Evolutionary conservation across 2,113 vertebrate genomes (phyloP).

Genomic region (Bubo scandiacus): DNA sequence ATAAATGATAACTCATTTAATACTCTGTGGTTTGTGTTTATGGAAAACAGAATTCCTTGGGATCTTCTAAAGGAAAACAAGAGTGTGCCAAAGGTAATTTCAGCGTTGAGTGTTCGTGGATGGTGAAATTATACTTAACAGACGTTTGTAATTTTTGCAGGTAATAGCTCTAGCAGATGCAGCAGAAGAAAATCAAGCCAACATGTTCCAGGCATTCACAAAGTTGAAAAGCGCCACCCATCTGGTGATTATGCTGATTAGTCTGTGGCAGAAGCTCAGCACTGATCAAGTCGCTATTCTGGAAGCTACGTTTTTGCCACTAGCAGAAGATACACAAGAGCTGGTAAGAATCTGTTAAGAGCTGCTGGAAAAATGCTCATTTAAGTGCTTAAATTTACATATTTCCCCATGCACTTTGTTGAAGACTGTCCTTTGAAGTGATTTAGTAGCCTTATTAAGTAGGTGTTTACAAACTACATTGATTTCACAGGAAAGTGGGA

Average conservation of each 20-base stretch:
- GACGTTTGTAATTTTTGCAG: constrained; percentile 73
- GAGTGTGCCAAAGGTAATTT: constrained; percentile 43
- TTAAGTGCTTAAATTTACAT: background rate
- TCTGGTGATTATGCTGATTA: constrained; percentile 85
- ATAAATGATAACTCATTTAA: constrained; percentile 40
- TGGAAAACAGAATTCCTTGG: constrained; percentile 58
- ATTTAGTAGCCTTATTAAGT: background rate
- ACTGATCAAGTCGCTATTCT: constrained; percentile 84
- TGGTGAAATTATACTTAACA: constrained; percentile 58
- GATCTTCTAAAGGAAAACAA: constrained; percentile 57
- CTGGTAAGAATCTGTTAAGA: constrained; percentile 78
- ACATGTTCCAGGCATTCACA: constrained; percentile 82
- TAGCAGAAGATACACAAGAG: constrained; percentile 87
- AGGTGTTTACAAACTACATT: background rate
- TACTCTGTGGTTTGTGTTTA: constrained; percentile 44
- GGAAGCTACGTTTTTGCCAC: constrained; percentile 88
- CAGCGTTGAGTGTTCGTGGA: background rate
- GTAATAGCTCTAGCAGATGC: constrained; percentile 91
- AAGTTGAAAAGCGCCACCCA: constrained; percentile 86
- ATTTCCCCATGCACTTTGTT: background rate
- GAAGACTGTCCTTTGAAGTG: background rate
- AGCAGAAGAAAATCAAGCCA: constrained; percentile 83
- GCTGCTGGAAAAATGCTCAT: background rate
- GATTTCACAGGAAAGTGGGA: background rate
- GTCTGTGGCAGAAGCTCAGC: constrained; percentile 88